These are phyloP conservation scores for Copsychus sechellarum DNA, from an alignment of 2,113 vertebrate species.

Conservation along the genomic window DNA sequence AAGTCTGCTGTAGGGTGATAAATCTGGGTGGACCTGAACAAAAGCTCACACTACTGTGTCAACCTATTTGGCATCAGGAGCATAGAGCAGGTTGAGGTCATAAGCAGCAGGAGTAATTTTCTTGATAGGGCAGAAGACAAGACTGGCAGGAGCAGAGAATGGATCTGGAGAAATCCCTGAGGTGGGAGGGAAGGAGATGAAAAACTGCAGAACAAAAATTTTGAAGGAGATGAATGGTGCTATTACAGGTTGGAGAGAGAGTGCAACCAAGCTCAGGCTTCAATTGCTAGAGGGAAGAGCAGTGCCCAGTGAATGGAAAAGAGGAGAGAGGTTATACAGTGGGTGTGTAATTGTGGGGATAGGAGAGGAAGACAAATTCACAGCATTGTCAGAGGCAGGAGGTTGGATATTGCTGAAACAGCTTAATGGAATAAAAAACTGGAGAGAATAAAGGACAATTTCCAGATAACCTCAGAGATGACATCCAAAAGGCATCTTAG, in stretches of 20 bases:
- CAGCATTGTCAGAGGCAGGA: neutral
- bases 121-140: neutral
- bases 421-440: neutral
- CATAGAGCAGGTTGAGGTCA: neutral
- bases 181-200: neutral
- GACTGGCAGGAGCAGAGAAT: neutral
- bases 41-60: neutral
- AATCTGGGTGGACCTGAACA: neutral
- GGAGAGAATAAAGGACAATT: neutral
- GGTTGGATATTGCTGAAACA: neutral
- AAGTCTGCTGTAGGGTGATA: neutral
- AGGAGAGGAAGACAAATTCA: neutral
- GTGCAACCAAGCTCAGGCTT: neutral
- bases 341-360: too few relatives aligned
- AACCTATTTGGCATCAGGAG: neutral
- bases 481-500: neutral
- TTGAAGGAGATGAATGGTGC: neutral
- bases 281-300: neutral
- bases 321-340: neutral
- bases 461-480: neutral
- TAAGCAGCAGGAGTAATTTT: neutral
- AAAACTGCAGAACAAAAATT: neutral
- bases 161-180: neutral
- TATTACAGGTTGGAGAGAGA: neutral
- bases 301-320: neutral